Evolutionary conservation across 64 coral and sea anemone species (phyloP), one percentile per base, ranked within the genome.

Genomic region (Stichodactyla helianthus): DNA sequence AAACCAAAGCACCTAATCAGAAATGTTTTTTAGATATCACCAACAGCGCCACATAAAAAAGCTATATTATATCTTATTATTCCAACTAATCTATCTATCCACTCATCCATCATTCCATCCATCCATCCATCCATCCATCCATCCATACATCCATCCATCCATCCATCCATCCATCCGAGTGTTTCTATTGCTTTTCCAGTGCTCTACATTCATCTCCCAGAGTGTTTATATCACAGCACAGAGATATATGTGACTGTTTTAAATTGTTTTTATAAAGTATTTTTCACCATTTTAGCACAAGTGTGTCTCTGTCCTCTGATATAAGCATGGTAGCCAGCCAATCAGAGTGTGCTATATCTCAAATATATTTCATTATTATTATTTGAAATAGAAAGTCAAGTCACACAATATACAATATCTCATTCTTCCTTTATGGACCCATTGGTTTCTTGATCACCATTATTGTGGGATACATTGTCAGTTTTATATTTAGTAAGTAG

Each of bases 371-470:
- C 5, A 55, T n/a, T 77, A 5, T 52, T 10, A 20, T 17, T 53
- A 7, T 85, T 63, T 87, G 19, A 58, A 19, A 58, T 60, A 92
- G 90, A 5, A 10, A 77, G 50, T 27, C 51, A 56, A 51, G 55
- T 55, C 58, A 87, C 74, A 85, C 90, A 12, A 62, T 92, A 11
- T 92, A 92, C 15, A 79, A 53, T 4, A 71, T 92, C 6, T 92
- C 90, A 51, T 92, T 92, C 90, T 92, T 92, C 44, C 84, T 85
- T 84, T 92, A 92, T 87, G 90, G 90, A 68, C 8, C 80, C 20
- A 59, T 92, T 65, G 77, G 90, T 50, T 92, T 92, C 14, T 5
- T 87, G 14, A 87, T 92, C 57, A 92, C 85, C 5, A 82, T 87
- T 18, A 22, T 92, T 50, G 57, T 86, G 58, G 90, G 84, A 51